Evolutionary conservation across 2,888 invertebrate genomes (phyloP), one percentile per base, ranked within the genome.

Genomic region (Ophion costatus): DNA sequence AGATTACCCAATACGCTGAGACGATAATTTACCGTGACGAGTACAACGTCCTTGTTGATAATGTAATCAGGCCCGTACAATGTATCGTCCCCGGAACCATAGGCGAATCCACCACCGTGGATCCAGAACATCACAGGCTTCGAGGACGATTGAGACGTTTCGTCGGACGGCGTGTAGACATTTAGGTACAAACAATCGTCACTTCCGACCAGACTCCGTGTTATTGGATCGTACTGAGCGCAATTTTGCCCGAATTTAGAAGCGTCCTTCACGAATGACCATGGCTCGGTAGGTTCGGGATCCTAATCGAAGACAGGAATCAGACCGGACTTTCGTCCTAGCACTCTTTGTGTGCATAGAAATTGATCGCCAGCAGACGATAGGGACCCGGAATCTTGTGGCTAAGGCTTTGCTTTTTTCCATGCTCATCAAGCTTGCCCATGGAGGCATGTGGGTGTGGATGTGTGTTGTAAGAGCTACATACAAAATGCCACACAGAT

Each of bases 181-280:
- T 93, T 93, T 7, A 93, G 70, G 71, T 91, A 91, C 5, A 93
- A 88, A 63, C 93, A 93, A 73, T 93, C 92, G 24, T 93, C 93
- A 45, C 85, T 74, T 6, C 93, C 92, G 0, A 70, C 5, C 0
- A 83, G 0, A n/a, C 66, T 2, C 0, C 51, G 67, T 0, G 70
- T 38, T 0, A 88, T 1, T 0, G 77, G 1, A 29, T 90, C 83
- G 0, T 59, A 5, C 42, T 92, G 92, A 4, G 86, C 83, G 57
- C 87, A 89, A 14, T 20, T n/a, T 1, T 80, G 57, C 7, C 92
- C 90, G 22, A 86, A 89, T 7, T 90, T 75, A 0, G 84, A 76
- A 0, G 92, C 91, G 4, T 92, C 88, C 24, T 88, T 86, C 3
- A 89, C 76, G 0, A 88, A 90, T 1, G 71, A 70, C 93, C 93